Evolutionary conservation across 2,113 vertebrate genomes (phyloP), one percentile per base, ranked within the genome.

Genomic region (Toxostoma redivivum): DNA sequence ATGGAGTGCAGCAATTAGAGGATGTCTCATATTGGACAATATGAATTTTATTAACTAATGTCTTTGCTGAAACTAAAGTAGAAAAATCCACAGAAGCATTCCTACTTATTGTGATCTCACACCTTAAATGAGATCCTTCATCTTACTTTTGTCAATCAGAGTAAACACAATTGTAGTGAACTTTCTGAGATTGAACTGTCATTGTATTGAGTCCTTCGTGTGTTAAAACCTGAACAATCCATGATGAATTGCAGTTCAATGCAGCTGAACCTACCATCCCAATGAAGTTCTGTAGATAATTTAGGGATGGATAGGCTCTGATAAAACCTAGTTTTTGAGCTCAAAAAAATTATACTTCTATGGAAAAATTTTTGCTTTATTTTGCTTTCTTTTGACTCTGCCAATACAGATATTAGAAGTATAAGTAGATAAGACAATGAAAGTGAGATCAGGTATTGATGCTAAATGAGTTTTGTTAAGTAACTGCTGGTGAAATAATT

Each of bases 1-100:
- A 92, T 91, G 79, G 54, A 94, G 51, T 71, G 47, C 50, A 81
- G 54, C 64, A 95, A 92, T 92, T 90, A 91, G 74, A 81, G 67
- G 44, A 53, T 58, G 45, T 66, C 60, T 91, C 81, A 53, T 47
- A 53, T 18, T 73, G 50, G 37, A 70, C 2, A 0, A 66, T 48
- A 45, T 12, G 57, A 94, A 92, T 94, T 95, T 88, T 81, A 62
- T 81, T 90, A 91, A 35, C 24, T 76, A 51, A 44, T 47, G 31
- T 27, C 44, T 92, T 83, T 79, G 31, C 61, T 94, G 61, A 86
- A 92, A 71, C 37, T 69, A 72, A 91, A 94, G 57, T 33, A 48
- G 12, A 82, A 77, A 53, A 95, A 83, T 42, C 9, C 61, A 86
- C 44, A 86, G 37, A 6, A 92, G 6, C n/a, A 79, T 80, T 94